Conservation (phyloP, 2,888 invertebrate species). For the Brachypalpus laphriformis region DNA sequence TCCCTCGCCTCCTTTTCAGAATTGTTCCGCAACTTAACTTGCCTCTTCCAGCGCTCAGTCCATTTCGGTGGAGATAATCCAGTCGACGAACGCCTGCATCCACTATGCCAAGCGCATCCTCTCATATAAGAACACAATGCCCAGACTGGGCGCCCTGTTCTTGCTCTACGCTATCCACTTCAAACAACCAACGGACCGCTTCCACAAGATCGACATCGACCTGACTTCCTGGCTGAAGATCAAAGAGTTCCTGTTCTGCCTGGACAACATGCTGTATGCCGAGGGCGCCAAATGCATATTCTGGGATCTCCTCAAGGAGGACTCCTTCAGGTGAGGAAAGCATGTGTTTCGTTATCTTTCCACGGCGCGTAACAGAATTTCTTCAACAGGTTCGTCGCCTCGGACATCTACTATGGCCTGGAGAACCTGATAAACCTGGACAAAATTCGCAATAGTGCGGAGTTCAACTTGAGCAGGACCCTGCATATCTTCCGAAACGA, state of each 20-base stretch:
- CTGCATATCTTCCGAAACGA: constrained; percentile 66
- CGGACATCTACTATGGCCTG: constrained; percentile 69
- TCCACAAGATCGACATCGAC: constrained; percentile 78
- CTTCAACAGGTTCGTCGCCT: constrained; percentile 53
- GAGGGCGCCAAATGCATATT: constrained; percentile 42
- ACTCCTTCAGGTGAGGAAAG: constrained; percentile 50
- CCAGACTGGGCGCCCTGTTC: constrained; percentile 77
- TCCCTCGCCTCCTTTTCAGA: no score
- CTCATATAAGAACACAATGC: constrained; percentile 17
- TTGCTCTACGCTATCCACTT: constrained; percentile 79
- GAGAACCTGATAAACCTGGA: constrained; percentile 79
- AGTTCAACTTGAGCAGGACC: constrained; percentile 16
- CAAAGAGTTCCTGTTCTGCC: constrained; percentile 68
- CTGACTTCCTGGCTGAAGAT: constrained; percentile 76
- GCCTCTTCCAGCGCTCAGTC: constrained; percentile 46
- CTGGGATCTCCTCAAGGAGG: constrained; percentile 37
- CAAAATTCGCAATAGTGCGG: constrained; percentile 31
- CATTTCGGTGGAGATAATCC: constrained; percentile 27
- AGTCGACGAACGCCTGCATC: constrained; percentile 61
- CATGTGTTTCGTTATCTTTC: constrained; percentile 3
- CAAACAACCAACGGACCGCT: constrained; percentile 80
- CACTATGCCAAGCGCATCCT: constrained; percentile 58
- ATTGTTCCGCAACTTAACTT: background rate
- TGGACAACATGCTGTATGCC: constrained; percentile 4
- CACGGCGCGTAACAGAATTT: constrained; percentile 36